A percentile compares a stretch with the other conserved stretches of the same genome.
Conservation (phyloP, 1,140 invertebrate genomes). For the Lepidurus arcticus region DNA sequence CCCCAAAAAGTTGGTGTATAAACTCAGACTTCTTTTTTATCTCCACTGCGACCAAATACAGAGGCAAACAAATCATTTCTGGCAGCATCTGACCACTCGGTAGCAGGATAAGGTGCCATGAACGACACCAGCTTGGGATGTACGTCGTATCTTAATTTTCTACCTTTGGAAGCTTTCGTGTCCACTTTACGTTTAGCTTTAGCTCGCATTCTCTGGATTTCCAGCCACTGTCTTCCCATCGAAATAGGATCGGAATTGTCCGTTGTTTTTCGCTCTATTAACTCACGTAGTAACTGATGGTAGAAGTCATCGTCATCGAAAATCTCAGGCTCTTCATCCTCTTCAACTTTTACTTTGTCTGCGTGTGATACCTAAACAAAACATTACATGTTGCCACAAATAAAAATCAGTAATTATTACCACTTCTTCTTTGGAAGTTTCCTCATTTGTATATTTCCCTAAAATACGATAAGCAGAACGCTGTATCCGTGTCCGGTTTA, state of each 20-base stretch:
- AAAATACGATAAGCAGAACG: constrained; percentile 66
- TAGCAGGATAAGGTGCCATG: constrained; percentile 72
- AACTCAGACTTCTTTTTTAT: background rate
- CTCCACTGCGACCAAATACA: constrained; percentile 58
- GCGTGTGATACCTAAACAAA: constrained; percentile 13
- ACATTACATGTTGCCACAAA: constrained; percentile 34
- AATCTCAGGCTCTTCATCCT: constrained; percentile 73
- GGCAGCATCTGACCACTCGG: constrained; percentile 67
- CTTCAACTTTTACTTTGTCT: constrained; percentile 39
- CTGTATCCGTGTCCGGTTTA: constrained; percentile 73
- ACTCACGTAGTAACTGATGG: constrained; percentile 80
- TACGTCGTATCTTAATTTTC: constrained; percentile 81
- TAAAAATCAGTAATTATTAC: constrained; percentile 35
- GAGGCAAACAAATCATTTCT: constrained; percentile 76
- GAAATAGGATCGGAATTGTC: constrained; percentile 74
- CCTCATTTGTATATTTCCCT: constrained; percentile 49
- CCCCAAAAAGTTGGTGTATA: background rate
- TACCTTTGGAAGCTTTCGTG: constrained; percentile 84
- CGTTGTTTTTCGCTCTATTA: constrained; percentile 83
- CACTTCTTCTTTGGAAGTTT: constrained; percentile 38
- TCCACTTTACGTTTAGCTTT: constrained; percentile 88
- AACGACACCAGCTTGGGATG: constrained; percentile 89
- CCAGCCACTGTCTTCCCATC: constrained; percentile 72
- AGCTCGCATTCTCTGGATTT: constrained; percentile 80
- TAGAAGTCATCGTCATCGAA: constrained; percentile 98